Base-by-base conservation (phyloP, 2,797 vertebrate genomes). In the Siniperca undulata region DNA sequence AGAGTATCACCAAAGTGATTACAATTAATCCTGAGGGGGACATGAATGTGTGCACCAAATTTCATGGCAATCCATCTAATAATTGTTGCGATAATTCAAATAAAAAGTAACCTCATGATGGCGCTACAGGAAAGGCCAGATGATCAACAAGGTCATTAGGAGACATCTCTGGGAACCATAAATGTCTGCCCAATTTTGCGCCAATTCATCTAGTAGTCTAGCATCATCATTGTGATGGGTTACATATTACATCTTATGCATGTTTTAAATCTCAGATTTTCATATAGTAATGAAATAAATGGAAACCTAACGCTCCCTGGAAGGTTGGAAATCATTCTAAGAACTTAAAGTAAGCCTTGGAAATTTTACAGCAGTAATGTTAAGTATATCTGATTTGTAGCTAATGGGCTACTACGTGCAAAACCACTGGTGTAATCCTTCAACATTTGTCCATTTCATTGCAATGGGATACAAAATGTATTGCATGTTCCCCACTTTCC, bases 341-440 rank as follows among this genome's bases (percentile, higher is more conserved):
- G 10, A 80, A 46, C 1, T 17, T 14, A 56, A 8, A 34, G 19
- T 40, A 66, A 40, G 13, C 17, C n/a, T 17, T 55, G 20, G 14
- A 52, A 48, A 27, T 5, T 22, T 34, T 56, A 19, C 19, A 24
- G 14, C 52, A 42, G 13, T 24, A 19, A 48, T 68, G 4, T 70
- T 4, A 66, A 11, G 3, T 14, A 22, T 19, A 30, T 82, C 12
- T 62, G 9, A 72, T 71, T 77, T 62, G 46, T 59, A 52, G 24
- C 24, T 53, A 62, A 75, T 70, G 46, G 34, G 12, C 11, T 50
- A 60, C 65, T n/a, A 72, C 20, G 40, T 67, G 36, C 53, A 70
- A 71, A 77, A 65, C 14, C 19, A 68, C 48, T 24, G 19, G 5
- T 66, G 40, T 60, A 52, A 70, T 60, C 11, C 17, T 9, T 74